Percentiles rank a stretch among this genome's conserved stretches.
Conservation (phyloP, 2,888 invertebrate genomes). For the Sarcophaga carnaria region DNA sequence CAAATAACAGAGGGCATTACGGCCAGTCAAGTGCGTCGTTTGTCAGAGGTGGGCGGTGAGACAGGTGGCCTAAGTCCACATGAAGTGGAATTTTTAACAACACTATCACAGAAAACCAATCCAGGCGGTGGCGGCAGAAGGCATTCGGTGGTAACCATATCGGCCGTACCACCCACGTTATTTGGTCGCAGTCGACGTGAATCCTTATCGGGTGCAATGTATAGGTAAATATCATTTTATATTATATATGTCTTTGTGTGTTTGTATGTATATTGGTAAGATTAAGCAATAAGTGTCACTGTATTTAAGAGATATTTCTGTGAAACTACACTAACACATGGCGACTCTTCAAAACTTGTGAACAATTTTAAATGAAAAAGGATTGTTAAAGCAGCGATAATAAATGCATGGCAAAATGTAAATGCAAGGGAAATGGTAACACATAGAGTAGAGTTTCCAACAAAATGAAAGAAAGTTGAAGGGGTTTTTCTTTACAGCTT, state of each 20-base stretch:
- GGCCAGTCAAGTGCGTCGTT: conserved; percentile 91
- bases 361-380: conserved; percentile 18
- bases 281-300: not conserved
- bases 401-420: conserved; percentile 20
- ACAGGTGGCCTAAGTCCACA: conserved; percentile 88
- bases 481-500: not conserved
- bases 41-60: conserved; percentile 91
- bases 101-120: conserved; percentile 86
- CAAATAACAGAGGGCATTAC: conserved; percentile 93
- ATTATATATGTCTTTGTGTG: not conserved
- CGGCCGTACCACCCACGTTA: conserved; percentile 89
- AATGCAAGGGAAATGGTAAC: conserved; percentile 13
- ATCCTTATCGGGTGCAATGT: conserved; percentile 90
- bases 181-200: conserved; percentile 91
- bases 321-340: too few relatives aligned
- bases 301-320: too few relatives aligned
- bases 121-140: conserved; percentile 90
- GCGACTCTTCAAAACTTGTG: too few relatives aligned
- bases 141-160: conserved; percentile 93
- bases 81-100: conserved; percentile 93
- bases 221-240: conserved; percentile 76
- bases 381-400: not conserved
- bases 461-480: not conserved
- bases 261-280: not conserved
- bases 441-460: not conserved